These are phyloP conservation scores for Dryocosmus kuriphilus DNA, from an alignment of 2,888 invertebrate genomes.

Conservation along the genomic window DNA sequence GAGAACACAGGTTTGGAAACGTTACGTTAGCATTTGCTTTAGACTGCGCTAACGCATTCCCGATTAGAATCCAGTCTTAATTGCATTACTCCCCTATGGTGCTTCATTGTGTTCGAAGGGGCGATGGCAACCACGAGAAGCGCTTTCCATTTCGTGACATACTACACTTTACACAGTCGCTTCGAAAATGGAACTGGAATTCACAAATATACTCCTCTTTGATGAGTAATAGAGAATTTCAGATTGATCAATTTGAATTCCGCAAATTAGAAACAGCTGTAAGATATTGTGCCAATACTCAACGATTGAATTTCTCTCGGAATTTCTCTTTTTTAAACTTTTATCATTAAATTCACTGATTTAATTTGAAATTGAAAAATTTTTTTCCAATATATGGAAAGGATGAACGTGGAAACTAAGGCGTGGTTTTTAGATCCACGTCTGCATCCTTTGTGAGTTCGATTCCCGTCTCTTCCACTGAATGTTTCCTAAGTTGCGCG, in stretches of 20 bases:
- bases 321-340: neutral
- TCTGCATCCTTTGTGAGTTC: too few relatives aligned
- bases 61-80: conserved; percentile 39
- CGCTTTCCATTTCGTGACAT: conserved; percentile 35
- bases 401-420: too few relatives aligned
- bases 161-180: neutral
- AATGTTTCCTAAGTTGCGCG: too few relatives aligned
- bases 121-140: conserved; percentile 19
- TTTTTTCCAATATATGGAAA: too few relatives aligned
- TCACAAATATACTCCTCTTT: neutral
- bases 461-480: too few relatives aligned
- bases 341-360: neutral
- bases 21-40: conserved; percentile 22
- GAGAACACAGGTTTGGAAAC: neutral
- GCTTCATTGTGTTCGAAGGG: conserved; percentile 11
- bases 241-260: conserved; percentile 2
- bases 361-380: too few relatives aligned
- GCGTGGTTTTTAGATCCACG: too few relatives aligned
- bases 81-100: conserved; percentile 25
- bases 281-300: neutral
- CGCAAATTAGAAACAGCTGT: neutral
- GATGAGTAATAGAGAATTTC: neutral
- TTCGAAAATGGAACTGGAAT: conserved; percentile 5
- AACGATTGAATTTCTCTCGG: too few relatives aligned
- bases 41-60: conserved; percentile 20